A percentile compares a stretch with the other conserved stretches of the same genome.
phyloP scores from a whole-genome alignment of 2,113 vertebrate species.

The Martes martes region DNA sequence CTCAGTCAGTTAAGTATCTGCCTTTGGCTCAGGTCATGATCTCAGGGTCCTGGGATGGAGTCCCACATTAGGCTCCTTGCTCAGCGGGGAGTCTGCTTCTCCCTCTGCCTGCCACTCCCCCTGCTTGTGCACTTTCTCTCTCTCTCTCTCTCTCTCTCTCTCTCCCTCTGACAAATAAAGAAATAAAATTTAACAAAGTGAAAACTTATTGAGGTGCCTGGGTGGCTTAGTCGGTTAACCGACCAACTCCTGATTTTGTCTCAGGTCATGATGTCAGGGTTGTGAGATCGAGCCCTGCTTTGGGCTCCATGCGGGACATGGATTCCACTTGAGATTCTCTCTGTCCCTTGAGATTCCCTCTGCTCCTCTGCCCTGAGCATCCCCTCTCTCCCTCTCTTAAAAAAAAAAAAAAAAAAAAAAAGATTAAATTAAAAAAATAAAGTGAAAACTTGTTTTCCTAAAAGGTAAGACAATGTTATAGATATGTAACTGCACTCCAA shows the following conservation, averaged over 20 bases:
- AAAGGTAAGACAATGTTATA: not conserved
- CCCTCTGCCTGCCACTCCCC: too few species aligned
- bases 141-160: too few species aligned
- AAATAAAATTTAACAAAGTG: not conserved
- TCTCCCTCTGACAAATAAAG: too few species aligned
- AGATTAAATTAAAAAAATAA: not conserved
- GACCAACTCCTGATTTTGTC: not conserved
- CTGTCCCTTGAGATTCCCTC: not conserved
- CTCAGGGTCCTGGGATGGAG: too few species aligned
- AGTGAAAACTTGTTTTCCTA: not conserved
- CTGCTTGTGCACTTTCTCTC: too few species aligned
- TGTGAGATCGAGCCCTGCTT: not conserved
- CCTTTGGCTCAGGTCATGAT: too few species aligned
- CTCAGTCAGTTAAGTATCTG: not conserved
- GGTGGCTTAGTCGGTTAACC: not conserved
- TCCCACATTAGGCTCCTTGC: too few species aligned
- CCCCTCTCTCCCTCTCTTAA: not conserved
- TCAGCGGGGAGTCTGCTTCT: too few species aligned
- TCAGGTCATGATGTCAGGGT: not conserved
- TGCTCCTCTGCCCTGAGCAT: not conserved
- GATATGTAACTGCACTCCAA: not conserved
- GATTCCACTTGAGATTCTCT: not conserved
- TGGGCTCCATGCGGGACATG: not conserved
- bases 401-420: not conserved
- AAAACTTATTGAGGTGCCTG: not conserved